A percentile compares a stretch with the other conserved stretches of the same genome.
These are phyloP conservation scores for Crenuchus spilurus DNA, from an alignment of 2,797 vertebrate species.

Conservation along the genomic window DNA sequence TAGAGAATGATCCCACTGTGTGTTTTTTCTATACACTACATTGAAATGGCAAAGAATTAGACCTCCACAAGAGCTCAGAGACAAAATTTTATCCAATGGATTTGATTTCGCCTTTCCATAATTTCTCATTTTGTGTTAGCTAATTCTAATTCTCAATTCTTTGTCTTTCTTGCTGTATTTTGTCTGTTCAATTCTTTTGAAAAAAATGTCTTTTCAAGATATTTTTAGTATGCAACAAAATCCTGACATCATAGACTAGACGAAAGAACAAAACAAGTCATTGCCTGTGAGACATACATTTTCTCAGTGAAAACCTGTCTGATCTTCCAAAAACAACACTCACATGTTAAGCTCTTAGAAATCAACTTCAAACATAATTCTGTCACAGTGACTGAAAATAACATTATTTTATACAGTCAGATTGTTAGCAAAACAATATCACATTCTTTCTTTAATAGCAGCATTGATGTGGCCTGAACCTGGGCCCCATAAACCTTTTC, in stretches of 20 bases:
- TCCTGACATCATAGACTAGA: background rate
- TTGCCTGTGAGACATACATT: background rate
- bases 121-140: background rate
- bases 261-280: background rate
- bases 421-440: conserved; percentile 13
- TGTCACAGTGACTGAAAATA: background rate
- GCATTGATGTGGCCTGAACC: background rate
- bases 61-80: background rate
- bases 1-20: background rate
- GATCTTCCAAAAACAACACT: background rate
- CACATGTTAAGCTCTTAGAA: background rate
- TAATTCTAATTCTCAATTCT: background rate
- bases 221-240: background rate
- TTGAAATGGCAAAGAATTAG: background rate
- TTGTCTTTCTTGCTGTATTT: background rate
- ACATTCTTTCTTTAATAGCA: too few relatives aligned
- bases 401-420: background rate
- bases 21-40: background rate
- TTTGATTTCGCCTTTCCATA: background rate
- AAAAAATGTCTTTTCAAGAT: too few relatives aligned
- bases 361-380: background rate
- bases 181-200: background rate
- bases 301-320: background rate
- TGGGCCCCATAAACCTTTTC: background rate
- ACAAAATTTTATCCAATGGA: conserved; percentile 2